Evolutionary conservation across 2,797 vertebrate species (phyloP).

Genomic region (Brachyrhaphis roseni): DNA sequence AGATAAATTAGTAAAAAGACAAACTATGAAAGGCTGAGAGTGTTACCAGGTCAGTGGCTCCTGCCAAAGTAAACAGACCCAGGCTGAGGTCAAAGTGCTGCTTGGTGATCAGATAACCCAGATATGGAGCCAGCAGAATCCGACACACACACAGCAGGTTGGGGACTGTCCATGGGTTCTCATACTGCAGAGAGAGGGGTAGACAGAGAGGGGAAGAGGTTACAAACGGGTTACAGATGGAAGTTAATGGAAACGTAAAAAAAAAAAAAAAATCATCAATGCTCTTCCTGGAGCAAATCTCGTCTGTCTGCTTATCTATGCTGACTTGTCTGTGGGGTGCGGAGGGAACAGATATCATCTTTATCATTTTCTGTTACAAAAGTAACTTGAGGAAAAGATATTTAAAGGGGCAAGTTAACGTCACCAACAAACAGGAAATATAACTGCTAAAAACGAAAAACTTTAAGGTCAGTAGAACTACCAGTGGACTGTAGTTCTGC

Average conservation of each 20-base stretch:
- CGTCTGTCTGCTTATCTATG: neutral
- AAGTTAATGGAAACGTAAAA: neutral
- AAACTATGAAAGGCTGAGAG: neutral
- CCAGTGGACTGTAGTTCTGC: too few species aligned
- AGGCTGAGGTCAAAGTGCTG: slow-evolving; percentile 91
- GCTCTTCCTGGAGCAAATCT: neutral
- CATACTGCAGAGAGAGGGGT: slow-evolving; percentile 81
- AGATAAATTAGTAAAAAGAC: neutral
- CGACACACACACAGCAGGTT: slow-evolving; percentile 93
- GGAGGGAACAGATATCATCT: neutral
- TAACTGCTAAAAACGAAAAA: neutral
- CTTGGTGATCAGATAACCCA: slow-evolving; percentile 92
- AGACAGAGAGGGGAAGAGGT: too few species aligned
- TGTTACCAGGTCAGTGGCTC: slow-evolving; percentile 91
- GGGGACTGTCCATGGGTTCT: slow-evolving; percentile 98
- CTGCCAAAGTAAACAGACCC: slow-evolving; percentile 90
- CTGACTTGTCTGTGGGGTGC: neutral
- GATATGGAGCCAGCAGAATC: slow-evolving; percentile 89
- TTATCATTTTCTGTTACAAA: neutral
- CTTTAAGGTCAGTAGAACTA: neutral
- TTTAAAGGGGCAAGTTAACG: neutral
- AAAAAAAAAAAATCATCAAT: too few species aligned
- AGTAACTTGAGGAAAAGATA: neutral
- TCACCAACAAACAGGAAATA: neutral
- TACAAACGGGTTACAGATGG: neutral